phyloP scores from a whole-genome alignment of 2,888 invertebrate genomes.

The Quadroppia sp. region DNA sequence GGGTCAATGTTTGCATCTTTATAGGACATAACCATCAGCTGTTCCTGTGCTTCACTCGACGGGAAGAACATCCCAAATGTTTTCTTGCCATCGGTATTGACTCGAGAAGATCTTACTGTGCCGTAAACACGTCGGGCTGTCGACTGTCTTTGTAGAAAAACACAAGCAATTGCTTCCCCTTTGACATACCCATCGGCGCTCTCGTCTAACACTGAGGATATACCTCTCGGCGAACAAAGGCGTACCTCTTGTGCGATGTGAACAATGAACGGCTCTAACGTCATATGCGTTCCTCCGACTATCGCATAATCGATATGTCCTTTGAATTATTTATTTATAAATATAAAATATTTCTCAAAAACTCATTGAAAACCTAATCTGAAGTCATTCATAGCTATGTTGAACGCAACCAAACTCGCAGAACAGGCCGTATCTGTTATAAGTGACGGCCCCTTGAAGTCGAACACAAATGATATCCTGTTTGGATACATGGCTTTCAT shows the following conservation, averaged over 20 bases:
- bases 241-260: slow-evolving; percentile 80
- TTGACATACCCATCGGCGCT: slow-evolving; percentile 80
- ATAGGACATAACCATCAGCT: slow-evolving; percentile 69
- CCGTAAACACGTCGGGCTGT: slow-evolving; percentile 77
- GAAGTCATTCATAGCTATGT: slow-evolving; percentile 76
- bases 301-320: not conserved
- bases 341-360: not conserved
- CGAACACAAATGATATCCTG: slow-evolving; percentile 85
- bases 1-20: slow-evolving; percentile 75
- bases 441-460: slow-evolving; percentile 78
- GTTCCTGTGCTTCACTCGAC: slow-evolving; percentile 63
- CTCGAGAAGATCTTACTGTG: slow-evolving; percentile 76
- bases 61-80: slow-evolving; percentile 62
- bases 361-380: slow-evolving; percentile 61
- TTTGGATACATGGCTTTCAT: slow-evolving; percentile 85
- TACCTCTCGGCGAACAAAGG: slow-evolving; percentile 85
- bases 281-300: slow-evolving; percentile 57
- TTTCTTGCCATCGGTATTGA: slow-evolving; percentile 89
- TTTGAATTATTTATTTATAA: too few relatives aligned
- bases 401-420: slow-evolving; percentile 83
- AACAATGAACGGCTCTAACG: slow-evolving; percentile 55
- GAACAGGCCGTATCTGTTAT: slow-evolving; percentile 96
- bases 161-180: slow-evolving; percentile 69
- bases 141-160: slow-evolving; percentile 68
- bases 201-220: slow-evolving; percentile 82